These are phyloP conservation scores for Paracanthobrama guichenoti DNA, from an alignment of 2,113 vertebrate species.

Conservation along the genomic window DNA sequence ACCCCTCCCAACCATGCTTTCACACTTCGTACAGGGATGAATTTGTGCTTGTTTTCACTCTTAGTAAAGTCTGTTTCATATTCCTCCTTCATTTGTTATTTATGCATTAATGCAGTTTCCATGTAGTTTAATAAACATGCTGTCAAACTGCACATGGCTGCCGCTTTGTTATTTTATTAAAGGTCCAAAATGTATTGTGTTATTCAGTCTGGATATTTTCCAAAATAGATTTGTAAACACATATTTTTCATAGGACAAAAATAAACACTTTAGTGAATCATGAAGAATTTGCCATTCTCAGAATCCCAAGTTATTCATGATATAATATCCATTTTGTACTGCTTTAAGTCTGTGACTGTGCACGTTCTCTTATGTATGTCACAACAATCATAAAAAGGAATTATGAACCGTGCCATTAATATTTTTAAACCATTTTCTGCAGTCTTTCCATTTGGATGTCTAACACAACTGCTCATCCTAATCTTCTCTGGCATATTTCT, in stretches of 20 bases:
- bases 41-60: neutral
- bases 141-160: neutral
- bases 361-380: neutral
- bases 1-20: neutral
- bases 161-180: neutral
- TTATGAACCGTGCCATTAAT: neutral
- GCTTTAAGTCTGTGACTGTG: neutral
- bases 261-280: neutral
- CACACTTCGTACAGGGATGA: neutral
- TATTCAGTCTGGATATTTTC: neutral
- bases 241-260: neutral
- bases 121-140: conserved; percentile 17
- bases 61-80: conserved; percentile 1
- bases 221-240: neutral
- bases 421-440: neutral
- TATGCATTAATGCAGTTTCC: neutral
- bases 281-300: neutral
- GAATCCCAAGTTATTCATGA: neutral
- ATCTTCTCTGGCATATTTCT: conserved; percentile 13
- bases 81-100: conserved; percentile 18
- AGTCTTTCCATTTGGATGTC: neutral
- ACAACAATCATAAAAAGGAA: neutral
- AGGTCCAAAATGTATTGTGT: neutral
- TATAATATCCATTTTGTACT: neutral
- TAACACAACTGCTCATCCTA: neutral